Conservation (phyloP, 2,888 invertebrate species). For the Folsomia candida region DNA sequence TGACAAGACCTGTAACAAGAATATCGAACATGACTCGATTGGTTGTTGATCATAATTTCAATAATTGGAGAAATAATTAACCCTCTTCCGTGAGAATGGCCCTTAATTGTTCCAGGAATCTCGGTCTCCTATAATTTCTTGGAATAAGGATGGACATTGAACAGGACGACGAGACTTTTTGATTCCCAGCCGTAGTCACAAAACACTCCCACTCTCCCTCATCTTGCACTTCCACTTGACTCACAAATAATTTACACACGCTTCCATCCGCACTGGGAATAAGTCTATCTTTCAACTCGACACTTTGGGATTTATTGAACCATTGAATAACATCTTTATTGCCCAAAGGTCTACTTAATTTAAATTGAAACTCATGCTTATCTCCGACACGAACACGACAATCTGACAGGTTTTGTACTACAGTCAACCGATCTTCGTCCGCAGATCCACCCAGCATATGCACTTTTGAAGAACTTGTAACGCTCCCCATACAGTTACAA, state of each 20-base stretch:
- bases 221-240: conserved; percentile 73
- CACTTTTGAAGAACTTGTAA: conserved; percentile 78
- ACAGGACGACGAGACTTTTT: conserved; percentile 52
- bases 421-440: not conserved
- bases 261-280: conserved; percentile 75
- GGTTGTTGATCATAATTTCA: too few species aligned
- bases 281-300: conserved; percentile 15
- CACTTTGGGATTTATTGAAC: conserved; percentile 78
- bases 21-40: too few species aligned
- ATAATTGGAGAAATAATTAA: too few species aligned
- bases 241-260: conserved; percentile 72
- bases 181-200: conserved; percentile 58
- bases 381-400: conserved; percentile 76
- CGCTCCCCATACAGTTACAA: conserved; percentile 81
- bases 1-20: too few species aligned
- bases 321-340: conserved; percentile 67
- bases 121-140: conserved; percentile 82
- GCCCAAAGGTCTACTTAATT: conserved; percentile 1
- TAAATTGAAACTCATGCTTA: conserved; percentile 60
- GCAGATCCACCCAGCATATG: conserved; percentile 59
- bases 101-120: conserved; percentile 85
- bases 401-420: conserved; percentile 59
- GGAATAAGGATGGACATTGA: conserved; percentile 65
- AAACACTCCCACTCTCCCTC: conserved; percentile 90
- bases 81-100: conserved; percentile 89